Evolutionary conservation across 2,888 invertebrate genomes (phyloP).

Genomic region (Hofmannophila pseudospretella): DNA sequence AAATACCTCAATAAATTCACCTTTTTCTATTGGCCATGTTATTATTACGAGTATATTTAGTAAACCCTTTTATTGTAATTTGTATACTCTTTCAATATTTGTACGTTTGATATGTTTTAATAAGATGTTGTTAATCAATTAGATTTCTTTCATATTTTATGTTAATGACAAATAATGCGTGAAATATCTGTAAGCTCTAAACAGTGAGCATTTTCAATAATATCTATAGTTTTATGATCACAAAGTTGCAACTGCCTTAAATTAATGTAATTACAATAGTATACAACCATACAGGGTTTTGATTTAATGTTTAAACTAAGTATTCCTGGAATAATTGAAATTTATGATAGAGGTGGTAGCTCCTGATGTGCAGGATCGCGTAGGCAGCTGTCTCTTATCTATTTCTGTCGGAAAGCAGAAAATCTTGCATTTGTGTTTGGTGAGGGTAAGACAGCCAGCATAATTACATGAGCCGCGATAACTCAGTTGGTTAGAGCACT

Average conservation of each 20-base stretch:
- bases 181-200: constrained; percentile 7
- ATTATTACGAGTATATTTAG: not conserved
- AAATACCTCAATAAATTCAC: too few species aligned
- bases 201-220: constrained; percentile 17
- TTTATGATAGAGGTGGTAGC: too few species aligned
- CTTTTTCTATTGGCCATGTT: too few species aligned
- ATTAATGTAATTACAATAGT: constrained; percentile 21
- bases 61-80: not conserved
- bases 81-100: constrained; percentile 22
- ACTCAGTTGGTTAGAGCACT: too few species aligned
- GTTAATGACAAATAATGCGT: constrained; percentile 7
- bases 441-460: too few species aligned
- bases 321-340: too few species aligned
- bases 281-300: constrained; percentile 12
- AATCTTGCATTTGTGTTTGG: too few species aligned
- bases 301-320: too few species aligned
- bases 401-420: too few species aligned
- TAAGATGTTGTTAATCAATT: not conserved
- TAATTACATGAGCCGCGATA: too few species aligned
- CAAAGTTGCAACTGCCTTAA: constrained; percentile 41
- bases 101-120: constrained; percentile 52
- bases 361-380: too few species aligned
- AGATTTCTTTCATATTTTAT: not conserved
- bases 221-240: constrained; percentile 23
- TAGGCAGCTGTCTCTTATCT: too few species aligned